Evolutionary conservation across 35 echinoderm and acorn worm genomes (phyloP), one percentile per base, ranked within the genome.

Genomic region (Heliocidaris tuberculata): DNA sequence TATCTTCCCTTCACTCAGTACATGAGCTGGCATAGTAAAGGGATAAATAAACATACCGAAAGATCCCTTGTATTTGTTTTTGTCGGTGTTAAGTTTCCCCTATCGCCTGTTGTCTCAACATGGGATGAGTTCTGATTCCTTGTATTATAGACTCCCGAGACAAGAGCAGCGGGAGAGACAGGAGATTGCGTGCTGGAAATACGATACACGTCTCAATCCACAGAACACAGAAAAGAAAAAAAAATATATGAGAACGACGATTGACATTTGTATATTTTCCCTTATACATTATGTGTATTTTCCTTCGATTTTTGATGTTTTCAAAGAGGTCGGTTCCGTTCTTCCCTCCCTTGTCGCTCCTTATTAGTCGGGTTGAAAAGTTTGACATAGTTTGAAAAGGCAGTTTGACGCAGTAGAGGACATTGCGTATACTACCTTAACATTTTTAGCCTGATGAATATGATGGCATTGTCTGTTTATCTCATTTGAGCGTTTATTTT

Each of bases 1-100:
- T 78, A 78, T 78, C 65, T 21, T n/a, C 65, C 65, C 8, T 24
- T 78, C 65, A 78, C 65, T 78, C 65, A 78, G 27, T 78, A 19
- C 15, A 78, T 4, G 3, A 24, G 21, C 65, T 78, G 65, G 65
- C 19, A 24, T 78, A 78, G 65, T 78, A 78, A 78, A 78, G 65
- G 65, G 65, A 78, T 78, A 78, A 78, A 78, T 78, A 78, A 78
- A 78, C 65, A 78, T 78, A 78, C 65, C 65, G 65, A 78, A 78
- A 78, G 65, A 78, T 78, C 65, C 65, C 65, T 78, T 27, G 65
- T 78, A 78, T 78, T 78, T 78, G 65, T 78, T 78, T 78, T 78
- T 78, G 65, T 78, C 65, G 65, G 65, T 78, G 65, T 78, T 27
- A 78, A 78, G 65, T 78, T 78, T 78, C 65, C 65, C 65, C 27